Conservation (phyloP, 2,113 vertebrate genomes). For the Brevimyrus niger region DNA sequence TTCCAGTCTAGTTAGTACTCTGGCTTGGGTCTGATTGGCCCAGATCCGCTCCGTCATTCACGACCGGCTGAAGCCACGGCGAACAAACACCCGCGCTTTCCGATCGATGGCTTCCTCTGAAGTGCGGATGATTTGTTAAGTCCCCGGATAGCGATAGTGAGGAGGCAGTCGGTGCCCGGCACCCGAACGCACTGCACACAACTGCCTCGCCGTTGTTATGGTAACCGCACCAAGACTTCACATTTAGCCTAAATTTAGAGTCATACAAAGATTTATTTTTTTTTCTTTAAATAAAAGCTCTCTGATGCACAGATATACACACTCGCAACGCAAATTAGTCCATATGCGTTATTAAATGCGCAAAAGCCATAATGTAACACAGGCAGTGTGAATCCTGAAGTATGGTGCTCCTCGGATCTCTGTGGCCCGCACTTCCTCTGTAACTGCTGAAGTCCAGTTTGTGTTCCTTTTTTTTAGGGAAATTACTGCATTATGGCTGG, state of each 20-base stretch:
- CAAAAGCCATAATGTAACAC: not conserved
- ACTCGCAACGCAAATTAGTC: not conserved
- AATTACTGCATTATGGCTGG: not conserved
- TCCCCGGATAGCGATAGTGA: not conserved
- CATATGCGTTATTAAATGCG: not conserved
- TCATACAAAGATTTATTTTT: not conserved
- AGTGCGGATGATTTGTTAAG: constrained; percentile 66
- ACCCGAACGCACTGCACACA: not conserved
- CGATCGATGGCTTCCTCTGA: constrained; percentile 87
- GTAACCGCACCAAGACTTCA: constrained; percentile 1
- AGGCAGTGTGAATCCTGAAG: not conserved
- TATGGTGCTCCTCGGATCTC: not conserved
- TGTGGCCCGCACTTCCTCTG: not conserved
- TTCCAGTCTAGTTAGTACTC: not conserved
- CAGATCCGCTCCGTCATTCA: not conserved
- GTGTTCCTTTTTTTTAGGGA: not conserved
- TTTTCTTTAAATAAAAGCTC: not conserved
- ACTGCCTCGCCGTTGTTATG: not conserved
- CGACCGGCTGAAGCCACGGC: constrained; percentile 31
- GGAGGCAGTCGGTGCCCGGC: not conserved
- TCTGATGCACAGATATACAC: not conserved
- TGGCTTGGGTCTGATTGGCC: not conserved
- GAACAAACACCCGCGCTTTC: constrained; percentile 57
- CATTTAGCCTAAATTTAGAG: not conserved
- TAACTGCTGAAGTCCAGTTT: not conserved